Percentiles rank a stretch among this genome's conserved stretches.
Evolutionary conservation across 2,797 vertebrate species (phyloP).

Genomic region (Lophius americanus): DNA sequence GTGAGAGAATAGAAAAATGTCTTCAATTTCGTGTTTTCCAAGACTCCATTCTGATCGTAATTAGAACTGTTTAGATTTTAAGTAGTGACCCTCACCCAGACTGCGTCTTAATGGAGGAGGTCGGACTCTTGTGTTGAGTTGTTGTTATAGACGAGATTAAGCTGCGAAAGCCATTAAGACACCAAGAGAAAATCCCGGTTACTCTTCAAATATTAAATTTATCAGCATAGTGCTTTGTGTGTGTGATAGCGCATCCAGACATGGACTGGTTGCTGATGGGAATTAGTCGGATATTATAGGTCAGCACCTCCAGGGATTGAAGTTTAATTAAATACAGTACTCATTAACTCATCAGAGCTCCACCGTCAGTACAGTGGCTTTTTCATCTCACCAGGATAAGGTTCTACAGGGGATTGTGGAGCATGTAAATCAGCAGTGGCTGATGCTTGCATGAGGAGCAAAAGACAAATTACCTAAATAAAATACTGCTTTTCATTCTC

Average conservation of each 20-base stretch:
- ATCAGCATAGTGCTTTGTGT: constrained; percentile 4
- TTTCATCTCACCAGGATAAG: constrained; percentile 64
- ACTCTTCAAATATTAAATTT: constrained; percentile 6
- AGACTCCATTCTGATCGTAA: constrained; percentile 17
- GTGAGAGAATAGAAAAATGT: constrained; percentile 3
- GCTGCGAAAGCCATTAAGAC: constrained; percentile 17
- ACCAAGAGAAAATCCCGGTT: constrained; percentile 6
- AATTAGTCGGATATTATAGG: constrained; percentile 65
- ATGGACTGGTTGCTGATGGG: constrained; percentile 48
- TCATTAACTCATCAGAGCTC: constrained; percentile 74
- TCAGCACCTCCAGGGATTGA: constrained; percentile 64
- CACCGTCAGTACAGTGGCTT: constrained; percentile 64
- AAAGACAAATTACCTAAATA: constrained; percentile 59
- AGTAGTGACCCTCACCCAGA: constrained; percentile 34
- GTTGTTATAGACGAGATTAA: constrained; percentile 19
- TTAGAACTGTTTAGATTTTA: constrained; percentile 18
- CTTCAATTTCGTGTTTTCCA: constrained; percentile 7
- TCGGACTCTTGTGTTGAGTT: constrained; percentile 22
- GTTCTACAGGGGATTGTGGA: constrained; percentile 63
- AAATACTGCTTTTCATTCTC: constrained; percentile 42
- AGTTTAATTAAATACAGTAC: constrained; percentile 77
- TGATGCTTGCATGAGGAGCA: constrained; percentile 45
- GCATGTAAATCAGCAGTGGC: constrained; percentile 65
- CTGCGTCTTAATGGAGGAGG: constrained; percentile 18
- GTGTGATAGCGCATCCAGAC: constrained; percentile 23